Conservation (phyloP, 30 jellyfish, hydroid and myxozoan genomes). For the Aurelia aurita complex sp. Pacific region DNA sequence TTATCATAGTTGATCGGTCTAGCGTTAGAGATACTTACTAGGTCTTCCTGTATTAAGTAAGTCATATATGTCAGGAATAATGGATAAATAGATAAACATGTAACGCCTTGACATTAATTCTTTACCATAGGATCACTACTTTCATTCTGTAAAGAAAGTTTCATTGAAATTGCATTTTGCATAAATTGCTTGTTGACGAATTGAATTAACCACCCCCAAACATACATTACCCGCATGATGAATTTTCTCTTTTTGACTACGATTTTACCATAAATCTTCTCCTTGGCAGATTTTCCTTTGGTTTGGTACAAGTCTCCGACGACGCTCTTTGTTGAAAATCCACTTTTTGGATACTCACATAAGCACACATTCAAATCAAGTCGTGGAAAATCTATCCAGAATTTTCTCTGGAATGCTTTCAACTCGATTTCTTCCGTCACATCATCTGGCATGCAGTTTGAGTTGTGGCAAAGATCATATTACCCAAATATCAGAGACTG, state of each 20-base stretch:
- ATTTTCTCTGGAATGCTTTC: constrained; percentile 42
- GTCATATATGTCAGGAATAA: too few relatives aligned
- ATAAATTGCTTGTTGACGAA: too few relatives aligned
- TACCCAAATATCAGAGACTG: constrained; percentile 80
- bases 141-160: too few relatives aligned
- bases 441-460: constrained; percentile 59
- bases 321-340: constrained; percentile 70
- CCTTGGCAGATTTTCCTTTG: constrained; percentile 13
- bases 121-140: too few relatives aligned
- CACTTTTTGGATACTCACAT: constrained; percentile 59
- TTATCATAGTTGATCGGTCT: too few relatives aligned
- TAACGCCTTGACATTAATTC: too few relatives aligned
- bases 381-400: constrained; percentile 42
- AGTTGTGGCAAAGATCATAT: constrained; percentile 82
- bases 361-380: constrained; percentile 38
- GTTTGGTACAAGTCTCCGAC: constrained; percentile 71
- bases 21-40: too few relatives aligned
- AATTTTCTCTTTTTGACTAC: not conserved
- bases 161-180: too few relatives aligned
- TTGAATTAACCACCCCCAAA: not conserved
- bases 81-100: too few relatives aligned
- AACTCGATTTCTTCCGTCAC: not conserved
- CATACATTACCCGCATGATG: not conserved
- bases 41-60: too few relatives aligned
- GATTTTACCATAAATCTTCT: not conserved